Percentiles rank a stretch among this genome's conserved stretches.
Evolutionary conservation across 1,140 invertebrate species (phyloP).

Genomic region (Caerostris darwini): DNA sequence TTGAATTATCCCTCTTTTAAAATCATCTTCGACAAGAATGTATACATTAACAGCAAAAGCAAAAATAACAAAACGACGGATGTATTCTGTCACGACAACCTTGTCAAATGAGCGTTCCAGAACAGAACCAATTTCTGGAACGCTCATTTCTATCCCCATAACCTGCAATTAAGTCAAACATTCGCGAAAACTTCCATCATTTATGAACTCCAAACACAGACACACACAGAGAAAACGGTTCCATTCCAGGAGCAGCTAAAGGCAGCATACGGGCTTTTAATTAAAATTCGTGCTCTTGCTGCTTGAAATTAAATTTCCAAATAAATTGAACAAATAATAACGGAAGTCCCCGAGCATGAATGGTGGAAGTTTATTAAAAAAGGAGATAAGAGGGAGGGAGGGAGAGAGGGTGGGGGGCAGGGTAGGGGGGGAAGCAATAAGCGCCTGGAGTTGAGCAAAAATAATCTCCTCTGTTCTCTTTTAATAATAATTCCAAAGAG

Average conservation of each 20-base stretch:
- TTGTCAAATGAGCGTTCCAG: too few relatives aligned
- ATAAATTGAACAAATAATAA: conserved; percentile 61
- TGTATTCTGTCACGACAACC: too few relatives aligned
- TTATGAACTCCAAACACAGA: background rate
- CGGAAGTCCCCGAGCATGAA: background rate
- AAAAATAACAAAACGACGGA: too few relatives aligned
- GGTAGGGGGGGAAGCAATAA: background rate
- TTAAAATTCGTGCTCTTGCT: conserved; percentile 36
- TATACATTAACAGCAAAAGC: too few relatives aligned
- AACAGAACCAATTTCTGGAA: too few relatives aligned
- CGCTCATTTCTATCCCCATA: background rate
- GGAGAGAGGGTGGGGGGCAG: background rate
- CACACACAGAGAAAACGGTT: too few relatives aligned
- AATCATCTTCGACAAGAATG: too few relatives aligned
- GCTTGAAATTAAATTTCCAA: conserved; percentile 46
- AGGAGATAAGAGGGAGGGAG: background rate
- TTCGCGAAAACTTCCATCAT: background rate
- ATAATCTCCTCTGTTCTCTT: background rate
- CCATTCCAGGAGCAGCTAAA: background rate
- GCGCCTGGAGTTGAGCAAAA: background rate
- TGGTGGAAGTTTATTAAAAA: background rate
- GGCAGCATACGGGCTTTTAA: background rate
- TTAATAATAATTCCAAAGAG: conserved; percentile 33
- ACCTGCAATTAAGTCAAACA: conserved; percentile 17
- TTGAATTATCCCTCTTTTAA: too few relatives aligned